phyloP scores from a whole-genome alignment of 2,797 vertebrate genomes.

The Muscicapa comitata region DNA sequence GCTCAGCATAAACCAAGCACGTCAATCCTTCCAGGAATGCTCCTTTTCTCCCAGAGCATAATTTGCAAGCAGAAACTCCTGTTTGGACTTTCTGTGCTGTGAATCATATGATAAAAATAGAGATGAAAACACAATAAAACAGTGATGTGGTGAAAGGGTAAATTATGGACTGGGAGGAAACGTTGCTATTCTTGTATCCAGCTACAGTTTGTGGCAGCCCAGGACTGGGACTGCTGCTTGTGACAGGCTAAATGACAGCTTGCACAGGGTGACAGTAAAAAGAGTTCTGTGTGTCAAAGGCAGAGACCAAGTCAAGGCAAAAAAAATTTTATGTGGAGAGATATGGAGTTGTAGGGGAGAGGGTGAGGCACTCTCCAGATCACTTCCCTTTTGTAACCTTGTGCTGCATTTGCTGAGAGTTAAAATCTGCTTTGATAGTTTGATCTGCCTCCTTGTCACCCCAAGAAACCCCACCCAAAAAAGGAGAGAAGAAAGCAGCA shows the following conservation, averaged over 20 bases:
- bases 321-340: neutral
- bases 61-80: accelerated
- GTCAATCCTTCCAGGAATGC: accelerated
- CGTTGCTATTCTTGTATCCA: accelerated
- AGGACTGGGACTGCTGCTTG: neutral
- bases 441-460: neutral
- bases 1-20: neutral
- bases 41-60: neutral
- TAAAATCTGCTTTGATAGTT: neutral
- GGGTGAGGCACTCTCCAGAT: neutral
- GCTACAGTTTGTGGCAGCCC: accelerated
- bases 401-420: neutral
- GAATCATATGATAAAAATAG: accelerated
- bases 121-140: neutral
- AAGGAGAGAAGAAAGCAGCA: neutral
- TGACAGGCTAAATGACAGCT: accelerated
- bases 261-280: neutral
- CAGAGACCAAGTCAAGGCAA: neutral
- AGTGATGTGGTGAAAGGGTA: accelerated
- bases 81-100: accelerated
- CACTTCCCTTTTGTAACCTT: neutral
- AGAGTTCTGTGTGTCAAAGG: neutral
- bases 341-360: neutral
- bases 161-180: neutral
- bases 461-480: accelerated